Percentiles rank a stretch among this genome's conserved stretches.
These are phyloP conservation scores for Onchidella celtica DNA, from an alignment of 2,888 invertebrate species.

Conservation along the genomic window DNA sequence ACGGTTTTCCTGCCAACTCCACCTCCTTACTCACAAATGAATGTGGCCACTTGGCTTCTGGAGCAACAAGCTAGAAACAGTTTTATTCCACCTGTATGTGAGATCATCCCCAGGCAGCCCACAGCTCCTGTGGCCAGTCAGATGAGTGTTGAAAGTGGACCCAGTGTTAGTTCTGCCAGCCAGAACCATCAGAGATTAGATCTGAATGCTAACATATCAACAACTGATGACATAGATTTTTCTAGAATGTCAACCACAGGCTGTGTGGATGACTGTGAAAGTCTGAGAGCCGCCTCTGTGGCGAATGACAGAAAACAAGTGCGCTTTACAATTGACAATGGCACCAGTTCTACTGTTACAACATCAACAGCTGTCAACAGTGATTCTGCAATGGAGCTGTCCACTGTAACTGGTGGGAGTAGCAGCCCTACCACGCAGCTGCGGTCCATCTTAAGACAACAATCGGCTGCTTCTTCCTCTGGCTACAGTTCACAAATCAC, in stretches of 20 bases:
- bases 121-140: neutral
- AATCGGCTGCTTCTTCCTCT: neutral
- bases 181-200: neutral
- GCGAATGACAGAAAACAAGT: slow-evolving; percentile 23
- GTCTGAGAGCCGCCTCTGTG: neutral
- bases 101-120: neutral
- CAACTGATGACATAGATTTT: slow-evolving; percentile 2
- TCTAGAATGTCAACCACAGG: slow-evolving; percentile 10
- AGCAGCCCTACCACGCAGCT: neutral
- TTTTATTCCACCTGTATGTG: neutral
- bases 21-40: slow-evolving; percentile 16
- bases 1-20: neutral
- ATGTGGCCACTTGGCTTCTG: slow-evolving; percentile 32
- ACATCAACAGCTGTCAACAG: neutral
- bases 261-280: neutral
- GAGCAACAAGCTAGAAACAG: slow-evolving; percentile 2
- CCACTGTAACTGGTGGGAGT: neutral
- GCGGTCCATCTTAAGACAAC: neutral
- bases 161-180: neutral
- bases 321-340: slow-evolving; percentile 19
- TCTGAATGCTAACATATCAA: slow-evolving; percentile 11
- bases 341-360: neutral
- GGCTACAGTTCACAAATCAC: neutral
- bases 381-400: neutral
- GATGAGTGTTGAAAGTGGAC: neutral